Base-by-base conservation (phyloP, 1,140 invertebrate genomes). In the Apis laboriosa region DNA sequence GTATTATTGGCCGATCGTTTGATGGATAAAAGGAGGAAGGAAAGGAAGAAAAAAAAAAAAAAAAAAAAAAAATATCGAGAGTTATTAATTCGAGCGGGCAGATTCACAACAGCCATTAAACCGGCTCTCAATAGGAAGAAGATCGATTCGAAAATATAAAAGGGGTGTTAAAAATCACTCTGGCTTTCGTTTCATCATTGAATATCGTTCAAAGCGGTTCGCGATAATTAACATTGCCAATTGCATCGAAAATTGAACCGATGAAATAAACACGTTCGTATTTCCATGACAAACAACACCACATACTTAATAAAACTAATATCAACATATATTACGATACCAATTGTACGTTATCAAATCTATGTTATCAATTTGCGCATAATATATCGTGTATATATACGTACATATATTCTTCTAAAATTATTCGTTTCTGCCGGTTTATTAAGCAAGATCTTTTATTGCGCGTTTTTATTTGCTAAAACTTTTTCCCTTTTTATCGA, bases 1-100 rank as follows among this genome's bases (percentile, higher is more conserved):
- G 34, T 4, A 34, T 34, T 4, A 34, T 34, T 34, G 34, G 34
- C 34, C 34, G 34, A 71, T 71, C 19, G 55, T 9, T 64, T 8
- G 24, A 0, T 5, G 60, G 11, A 19, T 19, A 51, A 24, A 63
- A 63, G 13, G 55, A 13, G 55, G 3, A 7, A 24, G 9, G 21
- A 21, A 24, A 24, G 24, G 19, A 58, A 24, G 24, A 53, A 55
- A 24, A 11, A 17, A 1, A 17, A 24, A 51, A 53, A 55, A 24
- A 11, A 17, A 1, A 17, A 1, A 28, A 56, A 55, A 28, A 72
- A 28, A 72, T 55, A 72, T 56, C 49, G 70, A 55, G n/a, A 55
- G 70, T 72, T 72, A 72, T 72, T 72, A 72, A 72, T 55, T 72
- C 49, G n/a, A 55, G 51, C 15, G 21, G 56, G 13, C 24, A 28